phyloP scores from a whole-genome alignment of 2,113 vertebrate species.

The Alosa alosa region DNA sequence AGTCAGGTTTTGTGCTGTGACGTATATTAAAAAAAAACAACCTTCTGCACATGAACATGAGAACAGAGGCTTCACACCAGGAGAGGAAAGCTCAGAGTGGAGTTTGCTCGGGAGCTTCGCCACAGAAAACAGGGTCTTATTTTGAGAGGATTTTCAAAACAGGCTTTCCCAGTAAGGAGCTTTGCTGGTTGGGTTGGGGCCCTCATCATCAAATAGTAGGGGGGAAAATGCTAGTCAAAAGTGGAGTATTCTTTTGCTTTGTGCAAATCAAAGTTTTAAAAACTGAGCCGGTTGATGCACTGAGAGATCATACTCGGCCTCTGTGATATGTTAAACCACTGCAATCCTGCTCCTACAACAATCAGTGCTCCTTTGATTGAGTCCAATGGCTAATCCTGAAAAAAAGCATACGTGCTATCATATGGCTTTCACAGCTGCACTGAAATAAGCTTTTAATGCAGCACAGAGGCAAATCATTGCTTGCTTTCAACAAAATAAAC shows the following conservation, averaged over 20 bases:
- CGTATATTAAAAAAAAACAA: background rate
- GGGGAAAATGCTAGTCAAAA: conserved; percentile 27
- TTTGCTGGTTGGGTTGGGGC: conserved; percentile 59
- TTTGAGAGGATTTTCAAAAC: conserved; percentile 68
- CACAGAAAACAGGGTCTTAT: conserved; percentile 50
- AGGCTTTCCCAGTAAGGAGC: conserved; percentile 67
- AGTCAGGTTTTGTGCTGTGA: background rate
- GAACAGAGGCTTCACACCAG: conserved; percentile 15
- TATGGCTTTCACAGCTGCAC: background rate
- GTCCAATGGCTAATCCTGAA: background rate
- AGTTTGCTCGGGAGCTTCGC: conserved; percentile 40
- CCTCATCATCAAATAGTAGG: conserved; percentile 42
- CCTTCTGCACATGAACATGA: background rate
- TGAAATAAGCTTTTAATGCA: background rate
- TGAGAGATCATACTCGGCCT: background rate
- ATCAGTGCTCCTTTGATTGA: background rate
- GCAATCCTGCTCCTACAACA: background rate
- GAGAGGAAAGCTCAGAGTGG: conserved; percentile 34
- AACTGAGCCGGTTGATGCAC: background rate
- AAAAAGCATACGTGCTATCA: background rate
- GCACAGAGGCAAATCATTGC: background rate
- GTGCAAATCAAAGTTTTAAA: conserved; percentile 37
- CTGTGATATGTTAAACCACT: background rate
- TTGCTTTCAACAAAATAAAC: conserved; percentile 13
- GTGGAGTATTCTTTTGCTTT: conserved; percentile 46